Evolutionary conservation across 2,113 vertebrate genomes (phyloP).

Genomic region (Myrmecophaga tridactyla): DNA sequence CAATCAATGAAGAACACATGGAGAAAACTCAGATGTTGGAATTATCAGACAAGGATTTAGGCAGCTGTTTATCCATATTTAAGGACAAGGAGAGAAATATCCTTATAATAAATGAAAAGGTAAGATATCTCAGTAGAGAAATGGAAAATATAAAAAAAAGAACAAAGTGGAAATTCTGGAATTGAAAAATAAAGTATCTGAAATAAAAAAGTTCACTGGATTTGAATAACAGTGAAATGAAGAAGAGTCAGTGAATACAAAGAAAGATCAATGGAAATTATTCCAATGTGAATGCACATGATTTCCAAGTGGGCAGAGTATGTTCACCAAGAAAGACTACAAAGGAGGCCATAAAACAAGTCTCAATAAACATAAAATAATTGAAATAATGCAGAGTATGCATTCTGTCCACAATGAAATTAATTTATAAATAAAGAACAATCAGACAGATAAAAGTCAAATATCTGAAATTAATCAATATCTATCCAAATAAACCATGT

Average conservation of each 20-base stretch:
- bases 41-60: not conserved
- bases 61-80: not conserved
- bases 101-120: not conserved
- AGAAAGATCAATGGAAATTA: no score
- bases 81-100: not conserved
- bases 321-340: no score
- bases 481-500: not conserved
- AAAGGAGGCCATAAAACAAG: no score
- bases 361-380: no score
- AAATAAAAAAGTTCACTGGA: no score
- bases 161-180: not conserved
- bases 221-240: no score
- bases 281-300: no score
- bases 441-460: not conserved
- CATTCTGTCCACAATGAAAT: not conserved
- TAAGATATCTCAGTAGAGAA: not conserved
- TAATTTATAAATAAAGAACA: not conserved
- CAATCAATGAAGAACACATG: no score
- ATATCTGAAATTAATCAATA: not conserved
- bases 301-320: no score
- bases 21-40: not conserved
- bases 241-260: no score
- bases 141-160: not conserved
- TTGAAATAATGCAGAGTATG: not conserved
- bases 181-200: no score